Base-by-base conservation (phyloP, 2,888 invertebrate genomes). In the Sabatieria punctata region DNA sequence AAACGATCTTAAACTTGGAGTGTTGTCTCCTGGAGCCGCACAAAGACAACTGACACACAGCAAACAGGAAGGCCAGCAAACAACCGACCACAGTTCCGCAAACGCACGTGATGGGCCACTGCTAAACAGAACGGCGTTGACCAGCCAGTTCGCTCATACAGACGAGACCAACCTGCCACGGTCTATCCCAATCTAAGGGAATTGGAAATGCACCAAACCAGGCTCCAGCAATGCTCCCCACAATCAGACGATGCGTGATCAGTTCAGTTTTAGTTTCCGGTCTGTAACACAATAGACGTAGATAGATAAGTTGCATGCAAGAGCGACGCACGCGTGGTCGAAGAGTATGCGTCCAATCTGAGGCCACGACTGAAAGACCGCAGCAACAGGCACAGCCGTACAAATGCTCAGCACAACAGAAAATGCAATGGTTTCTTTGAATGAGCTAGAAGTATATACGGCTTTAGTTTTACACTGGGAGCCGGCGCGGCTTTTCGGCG, bases 111-210 rank as follows among this genome's bases (percentile, higher is more conserved):
- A 52, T 40, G 1, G 53, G 53, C 50, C 52, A 53, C 49, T 49
- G 40, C 52, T 53, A 24, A 27, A 52, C 35, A 11, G 6, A 43
- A 30, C 15, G 8, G 8, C 8, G 30, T 30, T 30, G 30, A 30
- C 8, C 30, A 30, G 8, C 30, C 8, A 30, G 30, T 11, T 11
- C 15, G 30, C 30, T 11, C 15, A 30, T 11, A 8, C 8, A 4
- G n/a, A 47, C 19, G 21, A 35, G 30, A 35, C 47, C 33, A 26
- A 69, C 75, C 71, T 86, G 86, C 84, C 85, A 88, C 0, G 82
- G 80, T 41, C 78, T 74, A 65, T 85, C 82, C 88, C 88, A 88
- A 65, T 88, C 88, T 27, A 88, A 69, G 1, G 88, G 86, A 53
- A 88, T 82, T 1, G 82, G 79, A 47, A 81, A 74, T 2, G 84